Evolutionary conservation across 2,888 invertebrate genomes (phyloP).

Genomic region (Schrankia costaestrigalis): DNA sequence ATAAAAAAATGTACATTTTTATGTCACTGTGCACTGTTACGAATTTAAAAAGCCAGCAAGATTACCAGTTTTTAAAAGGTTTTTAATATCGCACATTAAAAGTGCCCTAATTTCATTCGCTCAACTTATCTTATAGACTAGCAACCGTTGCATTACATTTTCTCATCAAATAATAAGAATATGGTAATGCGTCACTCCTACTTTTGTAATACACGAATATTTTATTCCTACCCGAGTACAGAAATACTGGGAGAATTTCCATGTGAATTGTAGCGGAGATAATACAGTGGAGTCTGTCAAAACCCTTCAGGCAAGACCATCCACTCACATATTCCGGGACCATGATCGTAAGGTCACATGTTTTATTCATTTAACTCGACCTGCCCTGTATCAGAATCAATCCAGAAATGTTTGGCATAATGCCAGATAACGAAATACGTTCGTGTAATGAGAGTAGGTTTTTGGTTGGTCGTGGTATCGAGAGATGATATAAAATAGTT

Average conservation of each 20-base stretch:
- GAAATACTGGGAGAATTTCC: slow-evolving; percentile 41
- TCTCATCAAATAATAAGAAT: slow-evolving; percentile 33
- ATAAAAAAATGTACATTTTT: too few relatives aligned
- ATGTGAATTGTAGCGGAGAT: slow-evolving; percentile 50
- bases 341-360: slow-evolving; percentile 58
- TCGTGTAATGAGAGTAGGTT: slow-evolving; percentile 45
- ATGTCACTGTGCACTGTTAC: too few relatives aligned
- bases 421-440: slow-evolving; percentile 50
- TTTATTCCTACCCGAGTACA: slow-evolving; percentile 25
- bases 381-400: slow-evolving; percentile 60
- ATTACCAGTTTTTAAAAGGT: too few relatives aligned
- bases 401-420: slow-evolving; percentile 54
- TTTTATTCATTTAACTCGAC: slow-evolving; percentile 61
- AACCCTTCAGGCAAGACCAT: slow-evolving; percentile 37
- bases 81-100: too few relatives aligned
- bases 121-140: slow-evolving; percentile 4
- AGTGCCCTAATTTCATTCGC: not conserved
- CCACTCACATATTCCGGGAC: slow-evolving; percentile 45
- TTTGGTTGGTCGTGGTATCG: slow-evolving; percentile 12
- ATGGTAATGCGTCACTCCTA: slow-evolving; percentile 32
- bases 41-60: too few relatives aligned
- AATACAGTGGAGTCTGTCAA: slow-evolving; percentile 46
- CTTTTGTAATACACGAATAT: slow-evolving; percentile 28
- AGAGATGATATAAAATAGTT: not conserved
- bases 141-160: slow-evolving; percentile 21